Evolutionary conservation across 2,888 invertebrate genomes (phyloP), one percentile per base, ranked within the genome.

Genomic region (Drosophila mulleri): DNA sequence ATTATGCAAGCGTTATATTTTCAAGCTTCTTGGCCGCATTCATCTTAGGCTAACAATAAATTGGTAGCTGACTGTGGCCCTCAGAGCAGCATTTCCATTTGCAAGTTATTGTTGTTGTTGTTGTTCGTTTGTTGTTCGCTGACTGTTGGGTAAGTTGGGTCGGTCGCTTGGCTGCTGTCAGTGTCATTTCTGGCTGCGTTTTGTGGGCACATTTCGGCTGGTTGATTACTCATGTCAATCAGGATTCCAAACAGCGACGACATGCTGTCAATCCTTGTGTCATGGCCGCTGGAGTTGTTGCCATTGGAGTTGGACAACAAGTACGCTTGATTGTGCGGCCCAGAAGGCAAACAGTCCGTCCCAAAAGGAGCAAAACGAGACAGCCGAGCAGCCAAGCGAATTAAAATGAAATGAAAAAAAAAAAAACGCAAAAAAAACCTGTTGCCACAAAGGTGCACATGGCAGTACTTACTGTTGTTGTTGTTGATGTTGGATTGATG

Each of bases 171-270:
- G 26, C 41, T n/a, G 83, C 72, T 88, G 88, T 88, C 87, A 83
- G 84, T 89, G 89, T 90, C 86, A 89, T 73, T 84, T 71, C 88
- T 84, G 88, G 82, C 89, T 90, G 85, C 88, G 84, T 86, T 88
- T 90, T 90, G 86, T 86, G 86, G 90, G 82, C 86, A 91, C 92
- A 90, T 92, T 91, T 91, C 83, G 92, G 88, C 88, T 88, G 91
- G 91, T 91, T 91, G 91, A 91, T 91, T 91, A 92, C 91, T 92
- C 91, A 91, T 91, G 91, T 92, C 92, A 92, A 91, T 91, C 91
- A 91, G 91, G 87, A 87, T 91, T 91, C 87, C 91, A 91, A 89
- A 82, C 86, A 88, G 87, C 90, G 83, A 88, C 92, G 92, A 91
- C 92, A 92, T 92, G 91, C 90, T 91, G 91, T 91, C 91, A 92